Conservation (phyloP, 2,113 vertebrate genomes). For the Percina caprodes region DNA sequence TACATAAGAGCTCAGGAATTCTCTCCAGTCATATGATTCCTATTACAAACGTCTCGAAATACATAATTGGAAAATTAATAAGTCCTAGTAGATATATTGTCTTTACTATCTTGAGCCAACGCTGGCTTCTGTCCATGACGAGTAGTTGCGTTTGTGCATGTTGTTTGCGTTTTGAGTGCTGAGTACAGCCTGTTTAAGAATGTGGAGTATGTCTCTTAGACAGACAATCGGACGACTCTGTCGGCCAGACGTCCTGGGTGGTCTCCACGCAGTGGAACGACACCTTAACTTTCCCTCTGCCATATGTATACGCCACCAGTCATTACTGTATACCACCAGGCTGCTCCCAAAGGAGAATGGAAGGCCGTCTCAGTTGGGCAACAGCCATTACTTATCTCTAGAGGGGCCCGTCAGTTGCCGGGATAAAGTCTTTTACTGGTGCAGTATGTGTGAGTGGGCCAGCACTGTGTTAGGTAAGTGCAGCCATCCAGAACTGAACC, state of each 20-base stretch:
- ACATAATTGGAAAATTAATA: constrained; percentile 61
- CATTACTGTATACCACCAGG: constrained; percentile 42
- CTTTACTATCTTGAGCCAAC: constrained; percentile 1
- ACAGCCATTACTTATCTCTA: constrained; percentile 46
- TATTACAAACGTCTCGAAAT: constrained; percentile 43
- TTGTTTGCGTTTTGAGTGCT: constrained; percentile 54
- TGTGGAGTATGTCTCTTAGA: constrained; percentile 69
- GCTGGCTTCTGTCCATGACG: constrained; percentile 42
- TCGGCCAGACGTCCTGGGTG: constrained; percentile 73
- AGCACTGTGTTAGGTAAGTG: constrained; percentile 60
- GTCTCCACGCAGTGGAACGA: constrained; percentile 53
- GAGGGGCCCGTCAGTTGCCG: constrained; percentile 68
- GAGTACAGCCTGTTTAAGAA: constrained; percentile 59
- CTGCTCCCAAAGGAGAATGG: constrained; percentile 21
- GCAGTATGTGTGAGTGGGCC: constrained; percentile 65
- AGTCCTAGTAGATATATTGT: constrained; percentile 16
- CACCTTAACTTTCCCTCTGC: constrained; percentile 59
- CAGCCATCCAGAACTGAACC: constrained; percentile 73
- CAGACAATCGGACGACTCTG: constrained; percentile 79
- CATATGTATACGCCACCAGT: constrained; percentile 57
- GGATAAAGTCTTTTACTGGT: constrained; percentile 55
- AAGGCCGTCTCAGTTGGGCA: background rate
- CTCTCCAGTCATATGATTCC: constrained; percentile 45
- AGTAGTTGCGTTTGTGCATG: constrained; percentile 36
- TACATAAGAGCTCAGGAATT: constrained; percentile 24